Evolutionary conservation across 2,888 invertebrate species (phyloP), one percentile per base, ranked within the genome.

Genomic region (Drosophila aldrichi): DNA sequence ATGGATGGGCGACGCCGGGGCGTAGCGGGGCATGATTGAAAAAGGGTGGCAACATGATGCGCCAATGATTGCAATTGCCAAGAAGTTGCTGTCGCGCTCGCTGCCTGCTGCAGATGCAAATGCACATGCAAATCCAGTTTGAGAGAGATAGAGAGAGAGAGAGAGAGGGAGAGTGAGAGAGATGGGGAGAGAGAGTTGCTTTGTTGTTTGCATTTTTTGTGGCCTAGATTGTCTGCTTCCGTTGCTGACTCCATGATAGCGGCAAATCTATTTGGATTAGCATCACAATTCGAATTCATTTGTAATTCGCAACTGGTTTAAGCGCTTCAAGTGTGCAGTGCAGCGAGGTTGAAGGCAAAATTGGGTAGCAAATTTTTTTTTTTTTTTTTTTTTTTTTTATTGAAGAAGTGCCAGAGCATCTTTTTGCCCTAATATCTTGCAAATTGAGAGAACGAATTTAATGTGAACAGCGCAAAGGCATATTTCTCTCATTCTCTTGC

Each of bases 51-150:
- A 48, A 55, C 49, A 57, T 76, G 64, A 65, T 72, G 61, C 63
- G 68, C 57, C 77, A 73, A 80, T 81, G 84, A 83, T 80, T 78
- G 74, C 56, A 63, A 70, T 65, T 79, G 82, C 80, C 61, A 63
- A 61, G 54, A 55, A 75, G 48, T 49, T 68, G 72, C 65, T 44
- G 41, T 59, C 41, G 63, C 32, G 25, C 25, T 25, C 10, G 29
- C 59, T 49, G 44, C 25, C 20, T 40, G 34, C 14, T n/a, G 18
- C 22, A 14, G 34, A 16, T 20, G 43, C 12, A 40, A 16, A 14
- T 43, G 44, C 38, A 54, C 29, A 48, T 29, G 49, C 16, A 43
- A 34, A 65, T 55, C 34, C 43, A 36, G 32, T 32, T 22, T 66
- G n/a, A 5, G n/a, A 29, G n/a, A 32, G 29, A 29, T 29, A 10